Conservation (phyloP, 2,113 vertebrate genomes). For the Melanotaenia duboulayi region DNA sequence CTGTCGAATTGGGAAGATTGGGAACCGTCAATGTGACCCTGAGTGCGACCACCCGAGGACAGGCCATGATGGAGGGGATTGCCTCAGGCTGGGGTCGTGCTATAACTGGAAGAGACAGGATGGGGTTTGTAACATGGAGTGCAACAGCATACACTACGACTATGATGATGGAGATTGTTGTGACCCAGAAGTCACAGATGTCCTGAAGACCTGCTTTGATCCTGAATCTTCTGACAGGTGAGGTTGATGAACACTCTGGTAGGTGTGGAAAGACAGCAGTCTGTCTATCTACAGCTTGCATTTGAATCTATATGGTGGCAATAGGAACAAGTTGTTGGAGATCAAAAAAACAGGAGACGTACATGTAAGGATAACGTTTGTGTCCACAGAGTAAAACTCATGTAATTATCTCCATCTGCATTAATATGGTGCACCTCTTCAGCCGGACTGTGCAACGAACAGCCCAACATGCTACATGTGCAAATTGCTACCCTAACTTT, state of each 20-base stretch:
- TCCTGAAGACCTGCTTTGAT: slow-evolving; percentile 93
- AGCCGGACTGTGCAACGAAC: slow-evolving; percentile 35
- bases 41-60: slow-evolving; percentile 95
- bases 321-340: neutral
- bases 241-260: slow-evolving; percentile 35
- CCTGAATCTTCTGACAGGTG: slow-evolving; percentile 93
- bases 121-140: slow-evolving; percentile 90
- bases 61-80: slow-evolving; percentile 93
- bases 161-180: slow-evolving; percentile 98
- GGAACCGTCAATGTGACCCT: slow-evolving; percentile 92
- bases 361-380: slow-evolving; percentile 34
- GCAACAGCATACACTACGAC: slow-evolving; percentile 94
- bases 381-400: slow-evolving; percentile 30
- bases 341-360: slow-evolving; percentile 12
- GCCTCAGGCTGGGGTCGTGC: slow-evolving; percentile 86
- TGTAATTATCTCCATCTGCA: slow-evolving; percentile 27
- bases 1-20: slow-evolving; percentile 93
- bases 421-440: slow-evolving; percentile 16
- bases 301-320: neutral
- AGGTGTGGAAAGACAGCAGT: neutral
- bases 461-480: slow-evolving; percentile 60
- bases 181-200: slow-evolving; percentile 84
- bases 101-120: slow-evolving; percentile 93
- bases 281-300: neutral
- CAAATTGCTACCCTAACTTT: slow-evolving; percentile 70